These are phyloP conservation scores for Solea solea DNA, from an alignment of 2,113 vertebrate species.

Conservation along the genomic window DNA sequence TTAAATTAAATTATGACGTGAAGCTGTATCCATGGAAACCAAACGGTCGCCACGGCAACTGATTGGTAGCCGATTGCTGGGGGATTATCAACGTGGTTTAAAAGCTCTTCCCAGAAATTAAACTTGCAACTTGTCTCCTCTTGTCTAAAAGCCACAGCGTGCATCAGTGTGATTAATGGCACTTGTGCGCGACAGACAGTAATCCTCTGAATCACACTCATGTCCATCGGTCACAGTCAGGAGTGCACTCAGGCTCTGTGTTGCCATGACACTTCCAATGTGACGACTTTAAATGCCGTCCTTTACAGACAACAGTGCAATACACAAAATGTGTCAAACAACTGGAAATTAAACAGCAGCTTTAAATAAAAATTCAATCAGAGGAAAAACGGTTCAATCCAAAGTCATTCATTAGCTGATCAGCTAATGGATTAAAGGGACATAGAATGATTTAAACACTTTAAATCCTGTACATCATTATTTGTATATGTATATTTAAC, in stretches of 20 bases:
- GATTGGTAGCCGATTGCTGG: not conserved
- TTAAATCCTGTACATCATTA: no score
- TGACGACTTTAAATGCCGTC: conserved; percentile 13
- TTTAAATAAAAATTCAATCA: not conserved
- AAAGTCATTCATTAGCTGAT: no score
- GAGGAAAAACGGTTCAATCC: no score
- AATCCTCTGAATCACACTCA: conserved; percentile 16
- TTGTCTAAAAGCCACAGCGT: not conserved
- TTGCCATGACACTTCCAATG: conserved; percentile 14
- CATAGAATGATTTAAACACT: not conserved
- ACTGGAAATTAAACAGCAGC: conserved; percentile 1
- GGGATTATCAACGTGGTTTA: not conserved
- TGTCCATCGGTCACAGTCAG: conserved; percentile 15
- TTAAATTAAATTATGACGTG: conserved; percentile 10
- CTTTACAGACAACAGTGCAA: not conserved
- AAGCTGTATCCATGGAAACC: conserved; percentile 15
- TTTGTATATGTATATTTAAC: no score
- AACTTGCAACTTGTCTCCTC: not conserved
- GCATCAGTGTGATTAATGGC: conserved; percentile 41
- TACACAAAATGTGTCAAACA: not conserved
- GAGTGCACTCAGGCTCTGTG: conserved; percentile 2
- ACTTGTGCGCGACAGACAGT: conserved; percentile 12
- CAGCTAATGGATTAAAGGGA: not conserved
- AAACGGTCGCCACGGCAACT: conserved; percentile 35
- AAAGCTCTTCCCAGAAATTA: not conserved